phyloP scores from a whole-genome alignment of 2,888 invertebrate genomes.

The Yponomeuta evonymella region DNA sequence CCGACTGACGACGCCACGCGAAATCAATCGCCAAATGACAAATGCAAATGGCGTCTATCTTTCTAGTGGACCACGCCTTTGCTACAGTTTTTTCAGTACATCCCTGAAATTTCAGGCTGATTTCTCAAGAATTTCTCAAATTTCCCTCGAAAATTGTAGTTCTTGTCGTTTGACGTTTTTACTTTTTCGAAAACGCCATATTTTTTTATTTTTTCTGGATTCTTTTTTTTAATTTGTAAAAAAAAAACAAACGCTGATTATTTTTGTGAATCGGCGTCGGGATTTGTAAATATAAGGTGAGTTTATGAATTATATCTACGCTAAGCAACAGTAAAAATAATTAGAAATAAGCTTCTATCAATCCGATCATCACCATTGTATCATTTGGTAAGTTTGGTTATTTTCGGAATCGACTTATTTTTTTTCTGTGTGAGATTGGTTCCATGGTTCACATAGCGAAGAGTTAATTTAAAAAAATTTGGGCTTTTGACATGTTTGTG shows the following conservation, averaged over 20 bases:
- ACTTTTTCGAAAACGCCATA: conserved; percentile 42
- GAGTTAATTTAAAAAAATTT: not conserved
- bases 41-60: conserved; percentile 37
- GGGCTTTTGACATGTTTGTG: not conserved
- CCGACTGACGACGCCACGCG: conserved; percentile 18
- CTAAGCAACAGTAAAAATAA: not conserved
- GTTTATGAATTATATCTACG: not conserved
- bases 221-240: conserved; percentile 56
- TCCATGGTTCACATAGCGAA: not conserved
- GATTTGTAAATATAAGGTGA: not conserved
- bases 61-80: conserved; percentile 26
- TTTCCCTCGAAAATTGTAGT: not conserved
- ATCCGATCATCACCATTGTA: not conserved
- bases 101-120: not conserved
- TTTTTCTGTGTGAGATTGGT: not conserved
- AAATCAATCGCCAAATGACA: conserved; percentile 23
- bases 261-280: not conserved
- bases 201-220: conserved; percentile 42
- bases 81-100: not conserved
- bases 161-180: conserved; percentile 28
- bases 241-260: conserved; percentile 55
- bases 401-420: not conserved
- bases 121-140: not conserved
- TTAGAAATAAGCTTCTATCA: not conserved
- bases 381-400: not conserved